These are phyloP conservation scores for Campylorhamphus procurvoides DNA, from an alignment of 2,113 vertebrate genomes.

Conservation along the genomic window DNA sequence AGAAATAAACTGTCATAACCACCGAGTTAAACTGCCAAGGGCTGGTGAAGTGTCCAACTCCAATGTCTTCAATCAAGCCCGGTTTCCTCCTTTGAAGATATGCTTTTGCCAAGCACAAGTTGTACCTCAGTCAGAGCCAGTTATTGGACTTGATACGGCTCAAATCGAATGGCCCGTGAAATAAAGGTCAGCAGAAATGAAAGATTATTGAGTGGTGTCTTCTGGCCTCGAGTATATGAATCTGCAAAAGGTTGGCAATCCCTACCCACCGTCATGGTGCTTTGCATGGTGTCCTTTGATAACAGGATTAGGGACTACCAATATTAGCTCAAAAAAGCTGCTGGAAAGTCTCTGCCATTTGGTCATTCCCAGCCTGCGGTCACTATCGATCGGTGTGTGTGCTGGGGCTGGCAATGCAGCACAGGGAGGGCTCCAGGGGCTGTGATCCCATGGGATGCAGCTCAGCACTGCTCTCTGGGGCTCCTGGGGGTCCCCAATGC, in stretches of 20 bases:
- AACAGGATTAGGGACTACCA: slow-evolving; percentile 44
- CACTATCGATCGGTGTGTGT: background rate
- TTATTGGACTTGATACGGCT: slow-evolving; percentile 3
- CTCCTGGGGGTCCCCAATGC: accelerated
- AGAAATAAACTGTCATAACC: slow-evolving; percentile 52
- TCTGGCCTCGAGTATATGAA: background rate
- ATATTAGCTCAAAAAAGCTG: slow-evolving; percentile 48
- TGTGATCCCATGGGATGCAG: background rate
- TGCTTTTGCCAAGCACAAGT: background rate
- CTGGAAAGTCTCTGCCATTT: slow-evolving; percentile 14
- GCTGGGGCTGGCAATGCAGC: background rate
- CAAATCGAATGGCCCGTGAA: slow-evolving; percentile 43
- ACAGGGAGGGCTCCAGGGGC: background rate
- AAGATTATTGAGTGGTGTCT: slow-evolving; percentile 6
- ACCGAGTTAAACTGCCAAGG: slow-evolving; percentile 20
- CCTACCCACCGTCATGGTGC: background rate
- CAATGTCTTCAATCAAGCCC: background rate
- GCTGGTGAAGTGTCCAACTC: slow-evolving; percentile 18
- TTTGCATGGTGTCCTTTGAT: slow-evolving; percentile 44
- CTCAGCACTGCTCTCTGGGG: background rate
- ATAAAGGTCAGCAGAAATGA: slow-evolving; percentile 56
- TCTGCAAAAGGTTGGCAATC: background rate
- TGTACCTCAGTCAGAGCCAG: background rate
- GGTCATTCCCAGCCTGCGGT: slow-evolving; percentile 1
- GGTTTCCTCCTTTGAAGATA: slow-evolving; percentile 22